Base-by-base conservation (phyloP, 2,797 vertebrate species). In the Decapterus maruadsi region DNA sequence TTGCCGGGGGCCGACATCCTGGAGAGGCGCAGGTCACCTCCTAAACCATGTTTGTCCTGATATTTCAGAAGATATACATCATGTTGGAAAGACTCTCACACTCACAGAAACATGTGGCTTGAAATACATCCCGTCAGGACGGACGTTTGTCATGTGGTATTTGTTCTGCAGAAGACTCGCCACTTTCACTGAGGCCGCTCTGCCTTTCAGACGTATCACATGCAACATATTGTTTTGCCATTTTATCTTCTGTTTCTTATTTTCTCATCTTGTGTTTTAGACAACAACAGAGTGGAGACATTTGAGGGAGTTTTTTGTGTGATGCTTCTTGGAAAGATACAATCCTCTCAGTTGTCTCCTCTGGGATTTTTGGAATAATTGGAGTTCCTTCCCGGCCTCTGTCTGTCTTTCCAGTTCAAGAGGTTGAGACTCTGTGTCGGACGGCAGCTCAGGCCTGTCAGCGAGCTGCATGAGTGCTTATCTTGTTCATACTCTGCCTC, bases 301-400 rank as follows among this genome's bases (percentile, higher is more conserved):
- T 60, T 38, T 63, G 22, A 29, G 40, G 16, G 40, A 38, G 31
- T 40, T 34, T 0, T 57, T 58, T 68, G 70, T 59, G 29, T 54
- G 56, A 38, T 22, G 0, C n/a, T 56, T 73, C 72, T n/a, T 0
- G n/a, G 6, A 14, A 2, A 1, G 58, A 68, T 50, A 56, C 80
- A 84, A 70, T 84, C 70, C 59, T 68, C 62, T 77, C 71, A 36
- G 55, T 87, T 83, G 76, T 85, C 64, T 81, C 40, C 67, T 46
- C 53, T 70, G 77, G 76, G 71, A 87, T 84, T 72, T 87, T 85
- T 87, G 72, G 75, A 77, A 90, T 90, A 68, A 85, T 68, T 89
- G 65, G 77, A 86, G 89, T 90, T 72, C 84, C 78, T 85, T 75
- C 36, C 65, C 77, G 84, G 62, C 65, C 71, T 26, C 65, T 63